phyloP scores from a whole-genome alignment of 2,797 vertebrate genomes.

The Oreochromis mossambicus region DNA sequence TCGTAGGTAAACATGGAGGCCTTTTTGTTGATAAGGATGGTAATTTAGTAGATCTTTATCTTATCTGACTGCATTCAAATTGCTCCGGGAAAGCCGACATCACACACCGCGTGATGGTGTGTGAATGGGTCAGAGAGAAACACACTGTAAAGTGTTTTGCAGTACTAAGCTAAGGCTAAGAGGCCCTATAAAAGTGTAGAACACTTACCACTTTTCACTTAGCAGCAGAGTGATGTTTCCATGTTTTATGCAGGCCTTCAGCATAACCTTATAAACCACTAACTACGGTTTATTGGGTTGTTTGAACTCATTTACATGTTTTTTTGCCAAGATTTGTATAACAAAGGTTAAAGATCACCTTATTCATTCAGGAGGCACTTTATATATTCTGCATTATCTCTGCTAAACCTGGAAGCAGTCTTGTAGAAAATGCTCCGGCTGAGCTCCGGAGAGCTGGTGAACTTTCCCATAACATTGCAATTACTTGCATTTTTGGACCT shows the following conservation, averaged over 20 bases:
- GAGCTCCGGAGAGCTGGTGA: not conserved
- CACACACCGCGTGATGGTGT: not conserved
- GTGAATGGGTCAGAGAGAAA: not conserved
- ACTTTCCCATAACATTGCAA: not conserved
- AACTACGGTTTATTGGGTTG: not conserved
- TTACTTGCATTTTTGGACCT: not conserved
- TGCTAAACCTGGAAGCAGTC: not conserved
- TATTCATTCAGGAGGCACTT: not conserved
- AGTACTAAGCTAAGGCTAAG: not conserved
- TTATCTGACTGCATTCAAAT: not conserved
- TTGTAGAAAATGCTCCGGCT: not conserved
- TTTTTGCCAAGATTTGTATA: not conserved
- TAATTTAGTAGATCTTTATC: not conserved
- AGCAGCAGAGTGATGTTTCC: not conserved
- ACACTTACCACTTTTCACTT: not conserved
- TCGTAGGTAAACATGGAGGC: rapidly evolving
- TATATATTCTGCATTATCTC: not conserved
- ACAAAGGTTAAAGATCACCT: not conserved
- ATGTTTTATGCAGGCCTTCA: not conserved
- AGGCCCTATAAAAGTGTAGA: not conserved
- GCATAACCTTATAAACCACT: not conserved
- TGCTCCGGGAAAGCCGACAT: not conserved
- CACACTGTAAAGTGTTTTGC: not conserved
- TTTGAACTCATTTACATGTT: not conserved
- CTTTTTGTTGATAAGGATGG: not conserved